phyloP scores from a whole-genome alignment of 2,113 vertebrate species.

The Limanda limanda region DNA sequence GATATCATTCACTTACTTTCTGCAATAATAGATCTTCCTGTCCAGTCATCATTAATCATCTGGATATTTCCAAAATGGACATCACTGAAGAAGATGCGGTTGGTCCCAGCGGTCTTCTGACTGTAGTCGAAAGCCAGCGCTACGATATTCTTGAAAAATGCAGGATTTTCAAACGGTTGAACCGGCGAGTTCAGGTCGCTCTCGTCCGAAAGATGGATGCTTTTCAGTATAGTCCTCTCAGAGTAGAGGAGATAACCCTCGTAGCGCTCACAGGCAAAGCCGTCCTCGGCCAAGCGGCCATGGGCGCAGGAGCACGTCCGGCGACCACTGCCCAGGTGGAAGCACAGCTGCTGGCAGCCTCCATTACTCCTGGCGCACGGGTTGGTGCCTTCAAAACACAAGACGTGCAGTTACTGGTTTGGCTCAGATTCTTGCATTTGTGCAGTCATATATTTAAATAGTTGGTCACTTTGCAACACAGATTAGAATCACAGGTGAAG shows the following conservation, averaged over 20 bases:
- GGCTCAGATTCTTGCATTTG: not conserved
- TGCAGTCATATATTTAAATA: slow-evolving; percentile 23
- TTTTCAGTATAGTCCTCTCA: slow-evolving; percentile 95
- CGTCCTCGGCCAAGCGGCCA: slow-evolving; percentile 91
- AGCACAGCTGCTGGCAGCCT: slow-evolving; percentile 96
- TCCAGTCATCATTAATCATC: slow-evolving; percentile 96
- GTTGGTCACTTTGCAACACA: not conserved
- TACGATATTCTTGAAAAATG: slow-evolving; percentile 95
- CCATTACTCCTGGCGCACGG: slow-evolving; percentile 92
- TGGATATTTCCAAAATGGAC: slow-evolving; percentile 98
- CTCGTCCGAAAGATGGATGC: slow-evolving; percentile 97
- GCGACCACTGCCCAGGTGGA: slow-evolving; percentile 88
- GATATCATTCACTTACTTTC: slow-evolving; percentile 89
- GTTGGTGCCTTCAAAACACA: slow-evolving; percentile 86
- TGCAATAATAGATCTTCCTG: slow-evolving; percentile 87
- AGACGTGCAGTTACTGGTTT: slow-evolving; percentile 23
- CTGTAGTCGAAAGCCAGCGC: slow-evolving; percentile 94
- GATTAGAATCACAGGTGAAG: not conserved
- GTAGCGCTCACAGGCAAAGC: slow-evolving; percentile 90
- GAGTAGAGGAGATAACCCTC: slow-evolving; percentile 97
- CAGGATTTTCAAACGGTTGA: slow-evolving; percentile 92
- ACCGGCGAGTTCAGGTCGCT: slow-evolving; percentile 95
- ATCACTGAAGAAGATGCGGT: slow-evolving; percentile 98
- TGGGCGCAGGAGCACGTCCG: slow-evolving; percentile 95
- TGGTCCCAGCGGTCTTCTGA: slow-evolving; percentile 86